Base-by-base conservation (phyloP, 2,888 invertebrate species). In the Sphinx pinastri region DNA sequence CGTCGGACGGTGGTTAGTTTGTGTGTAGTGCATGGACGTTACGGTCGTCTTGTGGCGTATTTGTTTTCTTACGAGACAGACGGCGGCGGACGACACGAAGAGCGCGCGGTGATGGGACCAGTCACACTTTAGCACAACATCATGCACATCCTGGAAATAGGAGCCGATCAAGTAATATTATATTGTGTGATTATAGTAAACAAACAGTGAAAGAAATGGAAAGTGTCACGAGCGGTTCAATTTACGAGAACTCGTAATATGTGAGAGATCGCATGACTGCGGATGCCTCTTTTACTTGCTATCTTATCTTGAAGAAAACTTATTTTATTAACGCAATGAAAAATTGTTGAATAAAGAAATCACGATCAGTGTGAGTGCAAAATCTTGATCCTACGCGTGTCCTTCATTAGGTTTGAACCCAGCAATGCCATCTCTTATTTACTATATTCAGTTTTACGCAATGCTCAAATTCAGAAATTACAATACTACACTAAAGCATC, bases 81-180 rank as follows among this genome's bases (percentile, higher is more conserved):
- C 77, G 77, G 73, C 76, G 77, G 77, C 70, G 74, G 70, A 69
- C 70, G 75, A 71, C 76, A 73, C 73, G 72, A 79, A 68, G 73
- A 76, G 75, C 74, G 71, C 73, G 75, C 72, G 82, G 88, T 84
- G 84, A 88, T 88, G 90, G 84, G 79, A 85, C 74, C 83, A 85
- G 80, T 76, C 74, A 77, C 72, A 74, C 75, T 75, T 80, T 86
- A 83, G 86, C 16, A 63, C 76, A 80, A 81, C 79, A 89, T 86
- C 76, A 94, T 94, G 94, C 94, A 94, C 78, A 92, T 94, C 82
- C 85, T 94, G 84, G 94, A 94, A 79, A 89, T 94, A 73, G 94
- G 94, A 81, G 91, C 92, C 72, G 94, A 94, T 74, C 94, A 94
- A 88, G 94, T 94, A 94, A 92, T 75, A 47, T 68, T 71, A 77